Base-by-base conservation (phyloP, 1,140 invertebrate species). In the Drosophila truncata region DNA sequence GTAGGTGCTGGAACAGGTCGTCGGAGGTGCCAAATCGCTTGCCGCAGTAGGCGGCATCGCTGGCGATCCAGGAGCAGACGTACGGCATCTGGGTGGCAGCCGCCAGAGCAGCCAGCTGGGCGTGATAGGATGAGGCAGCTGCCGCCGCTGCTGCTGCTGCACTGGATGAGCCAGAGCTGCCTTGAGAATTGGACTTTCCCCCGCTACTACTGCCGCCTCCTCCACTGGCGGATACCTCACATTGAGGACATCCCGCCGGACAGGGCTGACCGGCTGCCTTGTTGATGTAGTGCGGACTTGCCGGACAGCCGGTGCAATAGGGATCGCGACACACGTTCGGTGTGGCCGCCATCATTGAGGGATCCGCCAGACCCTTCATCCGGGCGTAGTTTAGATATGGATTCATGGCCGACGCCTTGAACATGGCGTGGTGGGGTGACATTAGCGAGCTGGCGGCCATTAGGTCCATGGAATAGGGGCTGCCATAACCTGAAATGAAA, bases 51-150 rank as follows among this genome's bases (percentile, higher is more conserved):
- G 95, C 94, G 1, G 96, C 95, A 91, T 98, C 97, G 18, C 96
- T 96, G 11, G 96, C 96, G 82, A 99, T 97, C 98, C 98, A 99
- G 92, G 96, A 98, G 93, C 98, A 98, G 0, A 98, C 96, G 88
- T 97, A 97, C 1, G 97, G 96, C 61, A 97, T 92, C 78, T 96
- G 95, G 0, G 96, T 95, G 9, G 95, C 95, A 0, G 96, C 96
- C 0, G 96, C 96, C 41, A 97, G 78, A 0, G 96, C 96, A 0
- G 96, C 96, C 46, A 96, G 88, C 83, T 96, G 96, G 20, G 96
- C 96, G 75, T 96, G 96, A 23, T 96, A 96, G 72, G 96, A 96
- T 1, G 95, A 95, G 16, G 95, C 94, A 91, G 95, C 64, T 86
- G 91, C 88, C 8, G 77, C 77, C 14, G 82, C 74, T n/a, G 83